Conservation (phyloP, 2,797 vertebrate species). For the Podarcis siculus region DNA sequence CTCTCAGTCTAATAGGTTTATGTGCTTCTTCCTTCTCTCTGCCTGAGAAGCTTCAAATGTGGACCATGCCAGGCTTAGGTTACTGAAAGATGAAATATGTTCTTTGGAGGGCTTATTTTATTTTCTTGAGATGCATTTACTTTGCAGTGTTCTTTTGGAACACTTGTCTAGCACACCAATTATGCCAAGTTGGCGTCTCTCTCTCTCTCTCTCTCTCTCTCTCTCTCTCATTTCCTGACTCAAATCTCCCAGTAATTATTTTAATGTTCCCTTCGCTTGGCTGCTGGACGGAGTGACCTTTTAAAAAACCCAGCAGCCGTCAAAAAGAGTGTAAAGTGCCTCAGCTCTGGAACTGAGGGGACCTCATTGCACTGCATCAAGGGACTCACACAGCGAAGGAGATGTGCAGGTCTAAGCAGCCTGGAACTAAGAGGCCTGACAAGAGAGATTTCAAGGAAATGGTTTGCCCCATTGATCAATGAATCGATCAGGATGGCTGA, state of each 20-base stretch:
- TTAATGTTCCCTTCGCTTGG: background rate
- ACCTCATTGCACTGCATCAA: background rate
- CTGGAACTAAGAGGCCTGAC: slow-evolving; percentile 9
- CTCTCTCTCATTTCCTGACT: background rate
- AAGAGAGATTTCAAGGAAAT: slow-evolving; percentile 8
- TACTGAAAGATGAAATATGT: rapidly evolving
- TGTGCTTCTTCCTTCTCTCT: background rate
- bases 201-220: background rate
- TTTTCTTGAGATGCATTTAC: background rate
- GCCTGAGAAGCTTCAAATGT: background rate
- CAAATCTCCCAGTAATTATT: slow-evolving; percentile 14
- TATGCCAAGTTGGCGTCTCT: background rate
- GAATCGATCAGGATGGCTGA: slow-evolving; percentile 38
- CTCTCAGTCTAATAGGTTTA: background rate
- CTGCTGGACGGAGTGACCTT: slow-evolving; percentile 9
- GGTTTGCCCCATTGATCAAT: slow-evolving; percentile 14
- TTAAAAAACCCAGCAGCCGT: rapidly evolving
- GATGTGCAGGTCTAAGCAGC: background rate
- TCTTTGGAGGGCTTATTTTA: background rate
- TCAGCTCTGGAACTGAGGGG: background rate
- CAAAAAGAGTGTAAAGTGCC: slow-evolving; percentile 4
- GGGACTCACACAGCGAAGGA: background rate
- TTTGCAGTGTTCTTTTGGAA: background rate
- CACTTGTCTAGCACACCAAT: background rate
- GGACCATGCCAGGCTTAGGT: rapidly evolving